A percentile compares a stretch with the other conserved stretches of the same genome.
Evolutionary conservation across 2,113 vertebrate species (phyloP).

Genomic region (Mustela lutreola): DNA sequence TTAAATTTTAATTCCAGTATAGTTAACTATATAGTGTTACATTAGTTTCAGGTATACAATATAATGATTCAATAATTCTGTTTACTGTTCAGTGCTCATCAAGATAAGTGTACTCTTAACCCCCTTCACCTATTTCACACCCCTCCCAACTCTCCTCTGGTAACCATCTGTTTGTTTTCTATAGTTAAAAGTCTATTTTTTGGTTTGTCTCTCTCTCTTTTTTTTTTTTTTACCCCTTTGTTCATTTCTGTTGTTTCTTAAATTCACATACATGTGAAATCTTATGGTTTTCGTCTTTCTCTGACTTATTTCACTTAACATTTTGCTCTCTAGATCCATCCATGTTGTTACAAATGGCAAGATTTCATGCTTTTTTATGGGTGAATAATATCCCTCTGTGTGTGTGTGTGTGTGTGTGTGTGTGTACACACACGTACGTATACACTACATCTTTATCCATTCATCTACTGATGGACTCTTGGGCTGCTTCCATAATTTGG

Average conservation of each 20-base stretch:
- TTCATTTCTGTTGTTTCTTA: background rate
- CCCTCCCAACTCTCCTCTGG: background rate
- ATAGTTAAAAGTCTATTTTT: background rate
- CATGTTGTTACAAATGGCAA: background rate
- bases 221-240: background rate
- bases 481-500: no score
- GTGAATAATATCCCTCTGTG: background rate
- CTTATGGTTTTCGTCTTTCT: background rate
- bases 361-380: background rate
- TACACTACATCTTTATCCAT: no score
- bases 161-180: background rate
- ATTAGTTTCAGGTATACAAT: background rate
- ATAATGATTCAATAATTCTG: background rate
- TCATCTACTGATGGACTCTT: no score
- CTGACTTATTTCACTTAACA: background rate
- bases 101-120: background rate
- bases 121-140: background rate
- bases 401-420: no score
- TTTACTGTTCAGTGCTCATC: background rate
- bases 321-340: background rate
- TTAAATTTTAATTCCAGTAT: background rate
- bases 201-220: background rate
- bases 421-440: no score
- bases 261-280: background rate
- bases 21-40: background rate